Evolutionary conservation across 2,113 vertebrate species (phyloP).

Genomic region (Tyto alba): DNA sequence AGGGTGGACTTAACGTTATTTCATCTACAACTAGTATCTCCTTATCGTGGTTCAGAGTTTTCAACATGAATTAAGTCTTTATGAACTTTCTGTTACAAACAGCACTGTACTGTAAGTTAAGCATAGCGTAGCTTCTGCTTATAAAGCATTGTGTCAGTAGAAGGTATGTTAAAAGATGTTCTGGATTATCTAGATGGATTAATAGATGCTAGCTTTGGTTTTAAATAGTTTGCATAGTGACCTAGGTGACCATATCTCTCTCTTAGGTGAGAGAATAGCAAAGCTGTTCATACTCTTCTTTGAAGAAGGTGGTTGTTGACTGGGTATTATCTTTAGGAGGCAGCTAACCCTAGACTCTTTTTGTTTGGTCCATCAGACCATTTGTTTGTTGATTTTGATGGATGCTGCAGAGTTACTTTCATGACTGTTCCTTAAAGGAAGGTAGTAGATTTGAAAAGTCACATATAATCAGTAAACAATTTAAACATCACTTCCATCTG

Average conservation of each 20-base stretch:
- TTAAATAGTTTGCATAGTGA: not conserved
- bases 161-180: not conserved
- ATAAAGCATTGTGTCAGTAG: not conserved
- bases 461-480: not conserved
- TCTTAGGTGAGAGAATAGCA: not conserved
- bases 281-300: not conserved
- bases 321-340: not conserved
- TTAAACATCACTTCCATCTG: not conserved
- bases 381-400: not conserved
- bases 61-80: not conserved
- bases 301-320: not conserved
- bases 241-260: not conserved
- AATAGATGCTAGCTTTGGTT: not conserved
- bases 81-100: not conserved
- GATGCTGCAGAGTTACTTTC: not conserved
- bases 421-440: not conserved
- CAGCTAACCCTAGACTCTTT: not conserved
- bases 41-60: not conserved
- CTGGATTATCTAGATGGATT: not conserved
- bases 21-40: too few relatives aligned
- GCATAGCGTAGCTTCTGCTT: not conserved
- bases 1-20: not conserved
- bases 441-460: not conserved
- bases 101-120: not conserved
- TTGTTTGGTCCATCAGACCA: fast-evolving